Evolutionary conservation across 1,140 invertebrate species (phyloP).

Genomic region (Tetragonula clypearis): DNA sequence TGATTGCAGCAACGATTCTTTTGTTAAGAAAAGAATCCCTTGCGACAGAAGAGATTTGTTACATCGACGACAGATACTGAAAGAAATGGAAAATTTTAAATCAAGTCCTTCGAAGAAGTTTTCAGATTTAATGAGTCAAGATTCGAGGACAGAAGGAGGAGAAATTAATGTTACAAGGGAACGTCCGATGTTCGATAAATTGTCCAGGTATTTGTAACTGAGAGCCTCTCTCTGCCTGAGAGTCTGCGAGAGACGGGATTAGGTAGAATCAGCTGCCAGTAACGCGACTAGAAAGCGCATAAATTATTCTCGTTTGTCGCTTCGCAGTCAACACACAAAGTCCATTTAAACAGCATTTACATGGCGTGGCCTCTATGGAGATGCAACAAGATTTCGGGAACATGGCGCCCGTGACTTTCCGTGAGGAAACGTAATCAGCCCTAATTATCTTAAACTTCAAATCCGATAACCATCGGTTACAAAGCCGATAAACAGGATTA

Average conservation of each 20-base stretch:
- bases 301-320: slow-evolving; percentile 36
- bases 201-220: too few species aligned
- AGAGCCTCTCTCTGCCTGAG: not conserved
- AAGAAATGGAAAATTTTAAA: too few species aligned
- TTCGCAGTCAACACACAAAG: slow-evolving; percentile 29
- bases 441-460: slow-evolving; percentile 51
- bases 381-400: slow-evolving; percentile 29
- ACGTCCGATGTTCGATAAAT: not conserved
- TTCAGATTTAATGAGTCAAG: too few species aligned
- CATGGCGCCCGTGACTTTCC: not conserved
- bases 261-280: too few species aligned
- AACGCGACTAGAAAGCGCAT: not conserved
- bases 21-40: too few species aligned
- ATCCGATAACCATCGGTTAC: slow-evolving; percentile 48
- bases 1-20: too few species aligned
- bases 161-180: too few species aligned
- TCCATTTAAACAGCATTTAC: slow-evolving; percentile 44
- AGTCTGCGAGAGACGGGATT: not conserved
- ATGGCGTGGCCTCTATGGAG: not conserved
- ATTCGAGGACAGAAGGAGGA: too few species aligned
- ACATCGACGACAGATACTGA: too few species aligned
- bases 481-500: slow-evolving; percentile 49
- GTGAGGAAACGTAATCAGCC: slow-evolving; percentile 35
- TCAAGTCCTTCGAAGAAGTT: too few species aligned
- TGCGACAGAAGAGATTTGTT: too few species aligned